Conservation (phyloP, 2,888 invertebrate genomes). For the Ophioninae sp. region DNA sequence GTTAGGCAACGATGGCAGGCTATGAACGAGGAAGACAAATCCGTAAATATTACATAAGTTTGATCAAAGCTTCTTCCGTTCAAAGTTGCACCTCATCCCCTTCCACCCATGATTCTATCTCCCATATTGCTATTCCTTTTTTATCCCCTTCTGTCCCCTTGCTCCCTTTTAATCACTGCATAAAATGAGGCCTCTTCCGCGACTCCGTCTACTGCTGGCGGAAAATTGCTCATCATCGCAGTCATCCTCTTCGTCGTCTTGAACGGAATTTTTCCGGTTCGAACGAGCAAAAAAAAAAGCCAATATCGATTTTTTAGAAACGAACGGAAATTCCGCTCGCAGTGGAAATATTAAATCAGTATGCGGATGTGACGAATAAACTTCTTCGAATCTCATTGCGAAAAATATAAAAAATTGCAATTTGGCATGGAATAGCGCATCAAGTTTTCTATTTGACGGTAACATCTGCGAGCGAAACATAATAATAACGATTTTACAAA, state of each 20-base stretch:
- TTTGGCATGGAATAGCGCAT: not conserved
- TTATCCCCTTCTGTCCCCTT: not conserved
- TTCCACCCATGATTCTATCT: not conserved
- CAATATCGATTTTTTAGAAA: not conserved
- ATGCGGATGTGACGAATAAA: not conserved
- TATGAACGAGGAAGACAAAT: not conserved
- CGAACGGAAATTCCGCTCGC: not conserved
- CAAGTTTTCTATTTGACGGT: too few species aligned
- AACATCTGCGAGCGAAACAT: too few species aligned
- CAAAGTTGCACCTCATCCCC: not conserved
- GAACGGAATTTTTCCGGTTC: not conserved
- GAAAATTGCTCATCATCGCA: constrained; percentile 50
- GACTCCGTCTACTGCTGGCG: constrained; percentile 13
- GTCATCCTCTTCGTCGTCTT: not conserved
- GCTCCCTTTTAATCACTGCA: constrained; percentile 18
- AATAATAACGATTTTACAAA: too few species aligned
- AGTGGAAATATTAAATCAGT: not conserved
- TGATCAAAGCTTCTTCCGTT: not conserved
- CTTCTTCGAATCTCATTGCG: not conserved
- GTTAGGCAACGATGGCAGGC: not conserved
- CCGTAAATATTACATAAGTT: not conserved
- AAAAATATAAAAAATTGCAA: not conserved
- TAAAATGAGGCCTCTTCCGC: constrained; percentile 33
- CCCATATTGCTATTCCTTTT: not conserved
- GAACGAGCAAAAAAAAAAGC: constrained; percentile 10